These are phyloP conservation scores for Malurus elegans DNA, from an alignment of 2,113 vertebrate species.

Conservation along the genomic window DNA sequence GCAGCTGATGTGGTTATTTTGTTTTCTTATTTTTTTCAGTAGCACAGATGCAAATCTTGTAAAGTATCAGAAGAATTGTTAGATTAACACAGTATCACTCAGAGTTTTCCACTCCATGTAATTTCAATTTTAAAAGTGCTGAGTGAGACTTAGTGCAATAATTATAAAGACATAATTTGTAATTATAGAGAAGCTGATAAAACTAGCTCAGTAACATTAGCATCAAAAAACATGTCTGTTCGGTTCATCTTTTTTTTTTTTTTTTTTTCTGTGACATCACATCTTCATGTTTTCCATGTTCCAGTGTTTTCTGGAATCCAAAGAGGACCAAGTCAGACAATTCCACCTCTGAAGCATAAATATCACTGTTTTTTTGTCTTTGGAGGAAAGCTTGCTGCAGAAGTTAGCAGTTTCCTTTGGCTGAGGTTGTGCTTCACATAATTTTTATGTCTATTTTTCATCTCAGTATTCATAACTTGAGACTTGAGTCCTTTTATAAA, in stretches of 20 bases:
- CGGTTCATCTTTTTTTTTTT: background rate
- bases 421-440: background rate
- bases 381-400: background rate
- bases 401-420: background rate
- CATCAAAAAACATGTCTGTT: background rate
- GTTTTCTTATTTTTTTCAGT: background rate
- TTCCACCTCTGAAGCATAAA: background rate
- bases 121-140: conserved; percentile 2
- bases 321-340: background rate
- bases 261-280: background rate
- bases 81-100: background rate
- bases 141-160: background rate
- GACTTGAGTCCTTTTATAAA: background rate
- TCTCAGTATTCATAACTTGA: background rate
- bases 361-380: background rate
- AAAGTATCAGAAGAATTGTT: background rate
- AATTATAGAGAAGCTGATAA: background rate
- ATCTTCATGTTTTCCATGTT: background rate
- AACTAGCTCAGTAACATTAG: background rate
- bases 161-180: conserved; percentile 8
- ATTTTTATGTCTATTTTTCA: background rate
- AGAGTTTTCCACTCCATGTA: background rate
- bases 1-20: background rate
- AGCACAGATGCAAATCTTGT: background rate
- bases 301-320: background rate